Percentiles rank a stretch among this genome's conserved stretches.
phyloP scores from a whole-genome alignment of 2,888 invertebrate genomes.

The Conus canariensis region DNA sequence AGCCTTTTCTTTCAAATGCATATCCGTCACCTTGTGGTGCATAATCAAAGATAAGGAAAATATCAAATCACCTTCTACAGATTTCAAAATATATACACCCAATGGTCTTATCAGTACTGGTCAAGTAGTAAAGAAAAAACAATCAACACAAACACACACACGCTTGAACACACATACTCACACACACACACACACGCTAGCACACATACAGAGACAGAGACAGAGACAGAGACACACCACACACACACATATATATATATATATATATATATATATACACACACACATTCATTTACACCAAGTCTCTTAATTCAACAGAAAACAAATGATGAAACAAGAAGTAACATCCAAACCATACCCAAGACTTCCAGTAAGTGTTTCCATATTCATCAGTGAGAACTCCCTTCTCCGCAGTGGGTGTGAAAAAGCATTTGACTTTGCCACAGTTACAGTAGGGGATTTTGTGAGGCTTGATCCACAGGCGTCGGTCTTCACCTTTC shows the following conservation, averaged over 20 bases:
- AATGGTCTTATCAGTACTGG: too few relatives aligned
- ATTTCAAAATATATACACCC: too few relatives aligned
- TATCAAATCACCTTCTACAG: too few relatives aligned
- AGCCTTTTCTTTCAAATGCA: too few relatives aligned
- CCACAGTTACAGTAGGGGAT: constrained; percentile 39
- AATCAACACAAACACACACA: background rate
- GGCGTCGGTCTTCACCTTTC: background rate
- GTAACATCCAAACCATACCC: constrained; percentile 34
- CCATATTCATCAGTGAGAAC: constrained; percentile 44
- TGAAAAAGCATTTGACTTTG: background rate
- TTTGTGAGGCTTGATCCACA: background rate
- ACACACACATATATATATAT: too few relatives aligned
- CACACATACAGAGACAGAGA: background rate
- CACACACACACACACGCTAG: background rate
- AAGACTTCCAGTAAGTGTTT: constrained; percentile 40
- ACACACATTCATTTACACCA: background rate
- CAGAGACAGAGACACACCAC: background rate
- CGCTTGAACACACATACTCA: background rate
- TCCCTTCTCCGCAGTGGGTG: constrained; percentile 13
- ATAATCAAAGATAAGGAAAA: too few relatives aligned
- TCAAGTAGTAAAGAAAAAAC: too few relatives aligned
- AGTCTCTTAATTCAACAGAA: background rate
- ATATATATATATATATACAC: too few relatives aligned
- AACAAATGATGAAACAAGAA: background rate
- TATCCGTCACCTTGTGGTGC: too few relatives aligned